Base-by-base conservation (phyloP, 2,888 invertebrate genomes). In the Platycnemis pennipes region DNA sequence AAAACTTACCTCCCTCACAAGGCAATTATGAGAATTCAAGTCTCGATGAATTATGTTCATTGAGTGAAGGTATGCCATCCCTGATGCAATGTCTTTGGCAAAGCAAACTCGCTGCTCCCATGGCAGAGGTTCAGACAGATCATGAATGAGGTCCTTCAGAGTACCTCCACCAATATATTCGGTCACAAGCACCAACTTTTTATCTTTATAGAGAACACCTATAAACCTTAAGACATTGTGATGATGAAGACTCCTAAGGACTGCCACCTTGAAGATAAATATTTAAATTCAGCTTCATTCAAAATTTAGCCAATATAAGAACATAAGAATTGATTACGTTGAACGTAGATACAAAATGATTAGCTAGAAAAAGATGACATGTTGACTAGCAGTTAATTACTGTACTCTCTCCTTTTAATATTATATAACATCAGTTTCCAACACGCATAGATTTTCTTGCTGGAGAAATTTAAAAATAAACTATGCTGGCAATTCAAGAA, bases 41-140 rank as follows among this genome's bases (percentile, higher is more conserved):
- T 99, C 99, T 94, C 99, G 97, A 97, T 99, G 99, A 95, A 99
- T 99, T 95, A 99, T 99, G 96, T 99, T 98, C 98, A 98, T 98
- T 95, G 99, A 98, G 97, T 99, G 99, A 95, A 99, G 97, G 97
- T 99, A 99, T 22, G 98, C 98, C 98, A 99, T 98, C 95, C 99
- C 99, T 44, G 98, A 98, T 77, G 99, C 98, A 96, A 99, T 99
- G 96, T 99, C 99, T 95, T 98, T 98, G 91, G 99, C 99, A 96
- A 99, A 98, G 0, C 98, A 98, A 4, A 98, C 98, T 45, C 99
- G 97, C 96, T 98, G 98, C 94, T 97, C 97, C 99, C 99, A 99
- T 44, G 98, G 97, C 94, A 99, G 96, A 0, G 97, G 96, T 87
- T 98, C 97, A 0, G 97, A 96, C 26, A 97, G 96, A 95, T 98